These are phyloP conservation scores for Drosophila littoralis DNA, from an alignment of 1,140 invertebrate species.

Conservation along the genomic window DNA sequence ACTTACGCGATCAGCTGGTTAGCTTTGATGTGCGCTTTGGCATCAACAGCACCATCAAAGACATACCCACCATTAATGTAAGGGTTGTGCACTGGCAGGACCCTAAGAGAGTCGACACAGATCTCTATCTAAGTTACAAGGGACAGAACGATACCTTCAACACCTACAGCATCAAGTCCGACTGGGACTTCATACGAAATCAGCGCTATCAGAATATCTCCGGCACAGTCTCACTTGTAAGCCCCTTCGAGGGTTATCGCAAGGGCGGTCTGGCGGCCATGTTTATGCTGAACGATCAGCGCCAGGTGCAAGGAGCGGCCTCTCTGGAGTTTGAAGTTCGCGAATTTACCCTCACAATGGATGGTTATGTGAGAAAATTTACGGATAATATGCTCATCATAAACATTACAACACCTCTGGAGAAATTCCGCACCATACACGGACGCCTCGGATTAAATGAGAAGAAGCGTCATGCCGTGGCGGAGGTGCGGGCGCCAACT, in stretches of 20 bases:
- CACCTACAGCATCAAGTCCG: slow-evolving; percentile 86
- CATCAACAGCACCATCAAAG: slow-evolving; percentile 86
- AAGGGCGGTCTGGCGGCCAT: slow-evolving; percentile 88
- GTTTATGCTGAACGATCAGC: slow-evolving; percentile 86
- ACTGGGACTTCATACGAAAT: slow-evolving; percentile 85
- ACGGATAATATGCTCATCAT: slow-evolving; percentile 88
- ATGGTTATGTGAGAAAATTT: slow-evolving; percentile 88
- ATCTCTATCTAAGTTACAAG: slow-evolving; percentile 84
- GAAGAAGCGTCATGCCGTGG: slow-evolving; percentile 88
- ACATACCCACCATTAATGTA: slow-evolving; percentile 86
- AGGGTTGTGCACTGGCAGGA: slow-evolving; percentile 86
- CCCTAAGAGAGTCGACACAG: slow-evolving; percentile 85
- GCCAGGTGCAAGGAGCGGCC: slow-evolving; percentile 87
- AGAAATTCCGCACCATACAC: slow-evolving; percentile 87
- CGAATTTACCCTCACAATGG: slow-evolving; percentile 87
- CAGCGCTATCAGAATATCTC: slow-evolving; percentile 85
- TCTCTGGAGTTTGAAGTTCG: slow-evolving; percentile 89
- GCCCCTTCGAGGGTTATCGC: slow-evolving; percentile 87
- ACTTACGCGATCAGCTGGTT: slow-evolving; percentile 70
- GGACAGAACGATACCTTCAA: slow-evolving; percentile 78
- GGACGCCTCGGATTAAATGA: slow-evolving; percentile 90
- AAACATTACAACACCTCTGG: slow-evolving; percentile 89
- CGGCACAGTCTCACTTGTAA: slow-evolving; percentile 86
- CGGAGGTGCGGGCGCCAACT: slow-evolving; percentile 88
- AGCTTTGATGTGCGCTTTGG: slow-evolving; percentile 85